These are phyloP conservation scores for Gasterosteus aculeatus DNA, from an alignment of 2,113 vertebrate species.

Conservation along the genomic window DNA sequence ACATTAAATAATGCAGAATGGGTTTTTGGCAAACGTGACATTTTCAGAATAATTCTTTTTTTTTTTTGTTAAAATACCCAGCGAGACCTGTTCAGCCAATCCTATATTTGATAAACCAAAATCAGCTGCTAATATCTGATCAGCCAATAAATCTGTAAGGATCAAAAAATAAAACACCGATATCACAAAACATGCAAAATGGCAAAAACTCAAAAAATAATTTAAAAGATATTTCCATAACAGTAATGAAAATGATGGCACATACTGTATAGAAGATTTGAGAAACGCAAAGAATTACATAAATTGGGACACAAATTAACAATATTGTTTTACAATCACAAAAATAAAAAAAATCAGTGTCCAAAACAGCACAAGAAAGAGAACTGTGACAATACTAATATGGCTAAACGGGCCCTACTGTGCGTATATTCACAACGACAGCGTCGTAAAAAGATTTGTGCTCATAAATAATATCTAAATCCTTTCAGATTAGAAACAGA, in stretches of 20 bases:
- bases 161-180: constrained; percentile 12
- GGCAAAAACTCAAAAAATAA: constrained; percentile 43
- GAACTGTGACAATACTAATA: constrained; percentile 3
- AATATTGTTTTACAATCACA: constrained; percentile 7
- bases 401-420: constrained; percentile 30
- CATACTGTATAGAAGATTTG: constrained; percentile 10
- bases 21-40: neutral
- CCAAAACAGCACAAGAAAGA: constrained; percentile 12
- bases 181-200: constrained; percentile 17
- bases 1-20: neutral
- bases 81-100: neutral
- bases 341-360: neutral
- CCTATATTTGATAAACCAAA: neutral
- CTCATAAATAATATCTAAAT: constrained; percentile 50
- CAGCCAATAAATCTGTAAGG: neutral
- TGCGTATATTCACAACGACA: constrained; percentile 25
- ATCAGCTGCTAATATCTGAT: neutral
- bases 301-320: constrained; percentile 32
- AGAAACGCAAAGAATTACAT: neutral
- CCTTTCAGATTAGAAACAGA: neutral
- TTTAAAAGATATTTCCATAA: constrained; percentile 48
- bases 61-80: neutral
- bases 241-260: constrained; percentile 42
- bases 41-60: neutral
- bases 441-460: constrained; percentile 48